Conservation (phyloP, 1,140 invertebrate genomes). For the Drosophila santomea region DNA sequence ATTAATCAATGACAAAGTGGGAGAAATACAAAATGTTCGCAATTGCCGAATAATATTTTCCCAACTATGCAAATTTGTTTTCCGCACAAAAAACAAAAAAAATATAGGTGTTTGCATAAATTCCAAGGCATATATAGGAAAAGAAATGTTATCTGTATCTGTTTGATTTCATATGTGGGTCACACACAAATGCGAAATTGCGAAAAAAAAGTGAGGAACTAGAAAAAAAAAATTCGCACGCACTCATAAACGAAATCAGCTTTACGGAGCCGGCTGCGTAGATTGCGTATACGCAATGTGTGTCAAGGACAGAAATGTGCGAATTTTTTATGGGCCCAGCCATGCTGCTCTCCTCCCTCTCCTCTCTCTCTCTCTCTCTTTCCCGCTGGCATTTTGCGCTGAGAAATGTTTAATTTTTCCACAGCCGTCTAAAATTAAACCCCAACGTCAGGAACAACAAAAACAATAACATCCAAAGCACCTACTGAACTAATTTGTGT, state of each 20-base stretch:
- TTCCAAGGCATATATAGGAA: constrained; percentile 29
- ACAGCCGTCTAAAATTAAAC: constrained; percentile 71
- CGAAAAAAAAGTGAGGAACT: constrained; percentile 13
- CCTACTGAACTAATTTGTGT: constrained; percentile 79
- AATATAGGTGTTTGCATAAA: constrained; percentile 1
- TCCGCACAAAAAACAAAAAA: constrained; percentile 15
- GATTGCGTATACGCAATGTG: constrained; percentile 82
- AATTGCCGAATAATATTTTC: constrained; percentile 1
- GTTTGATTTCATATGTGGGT: constrained; percentile 73
- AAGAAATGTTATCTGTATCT: constrained; percentile 74
- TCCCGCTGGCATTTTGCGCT: constrained; percentile 30
- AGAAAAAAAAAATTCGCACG: constrained; percentile 53
- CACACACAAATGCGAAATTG: constrained; percentile 42
- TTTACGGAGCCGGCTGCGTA: constrained; percentile 62
- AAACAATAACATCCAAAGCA: constrained; percentile 28
- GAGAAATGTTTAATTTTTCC: constrained; percentile 67
- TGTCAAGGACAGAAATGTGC: constrained; percentile 84
- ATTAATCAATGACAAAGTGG: constrained; percentile 40
- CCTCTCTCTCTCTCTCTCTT: neutral
- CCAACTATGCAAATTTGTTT: constrained; percentile 33
- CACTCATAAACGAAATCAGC: constrained; percentile 53
- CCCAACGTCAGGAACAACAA: constrained; percentile 23
- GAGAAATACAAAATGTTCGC: neutral
- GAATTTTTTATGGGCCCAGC: constrained; percentile 63
- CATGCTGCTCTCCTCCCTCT: neutral